Percentiles rank a stretch among this genome's conserved stretches.
Evolutionary conservation across 2,113 vertebrate species (phyloP).

Genomic region (Porphyrio hochstetteri): DNA sequence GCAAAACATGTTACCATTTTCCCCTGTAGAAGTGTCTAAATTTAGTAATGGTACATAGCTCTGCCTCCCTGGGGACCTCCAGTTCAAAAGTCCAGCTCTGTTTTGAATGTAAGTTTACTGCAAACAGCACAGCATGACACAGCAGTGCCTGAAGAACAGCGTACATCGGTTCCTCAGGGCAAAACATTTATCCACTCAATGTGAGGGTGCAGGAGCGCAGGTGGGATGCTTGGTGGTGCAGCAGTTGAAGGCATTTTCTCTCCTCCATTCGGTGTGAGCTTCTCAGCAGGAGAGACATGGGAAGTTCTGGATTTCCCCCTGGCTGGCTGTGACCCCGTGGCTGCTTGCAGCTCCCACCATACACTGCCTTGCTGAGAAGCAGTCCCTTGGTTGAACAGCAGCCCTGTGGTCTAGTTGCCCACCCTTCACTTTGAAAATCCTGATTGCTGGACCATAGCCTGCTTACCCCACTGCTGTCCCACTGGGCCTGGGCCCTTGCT

Average conservation of each 20-base stretch:
- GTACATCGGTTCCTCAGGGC: not conserved
- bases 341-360: not conserved
- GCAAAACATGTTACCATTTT: conserved; percentile 53
- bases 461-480: not conserved
- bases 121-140: not conserved
- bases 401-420: not conserved
- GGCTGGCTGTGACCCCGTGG: fast-evolving
- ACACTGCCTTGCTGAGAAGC: not conserved
- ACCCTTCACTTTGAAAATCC: not conserved
- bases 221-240: not conserved
- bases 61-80: not conserved
- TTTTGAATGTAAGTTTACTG: conserved; percentile 40
- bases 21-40: conserved; percentile 43
- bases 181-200: not conserved
- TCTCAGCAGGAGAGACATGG: not conserved
- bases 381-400: not conserved
- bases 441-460: not conserved
- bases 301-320: not conserved
- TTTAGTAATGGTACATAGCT: conserved; percentile 57
- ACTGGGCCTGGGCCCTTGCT: not conserved
- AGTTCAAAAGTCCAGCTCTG: conserved; percentile 61
- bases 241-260: not conserved
- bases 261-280: not conserved
- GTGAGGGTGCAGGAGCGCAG: not conserved
- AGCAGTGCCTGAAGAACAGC: not conserved